A percentile compares a stretch with the other conserved stretches of the same genome.
Evolutionary conservation across 2,797 vertebrate genomes (phyloP).

Genomic region (Ceyx erithaca): DNA sequence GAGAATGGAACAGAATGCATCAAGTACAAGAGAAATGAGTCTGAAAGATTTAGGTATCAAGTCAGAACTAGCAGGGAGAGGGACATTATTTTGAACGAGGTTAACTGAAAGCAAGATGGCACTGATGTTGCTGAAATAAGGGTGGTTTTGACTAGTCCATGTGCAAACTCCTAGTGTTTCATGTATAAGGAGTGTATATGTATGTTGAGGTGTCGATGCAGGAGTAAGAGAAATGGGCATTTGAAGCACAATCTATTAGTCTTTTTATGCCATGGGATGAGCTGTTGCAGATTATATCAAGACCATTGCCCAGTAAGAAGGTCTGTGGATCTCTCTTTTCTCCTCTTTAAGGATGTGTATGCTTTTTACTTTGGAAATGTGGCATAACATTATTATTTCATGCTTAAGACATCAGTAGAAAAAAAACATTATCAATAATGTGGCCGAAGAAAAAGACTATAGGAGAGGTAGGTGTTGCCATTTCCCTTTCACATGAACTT

Average conservation of each 20-base stretch:
- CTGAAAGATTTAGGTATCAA: constrained; percentile 5
- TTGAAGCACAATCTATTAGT: background rate
- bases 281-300: background rate
- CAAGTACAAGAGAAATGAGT: background rate
- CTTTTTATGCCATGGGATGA: background rate
- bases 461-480: background rate
- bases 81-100: background rate
- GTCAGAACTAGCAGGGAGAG: background rate
- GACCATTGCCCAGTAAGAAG: background rate
- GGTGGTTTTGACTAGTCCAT: background rate
- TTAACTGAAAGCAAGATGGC: constrained; percentile 40
- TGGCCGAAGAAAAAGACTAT: background rate
- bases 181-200: background rate
- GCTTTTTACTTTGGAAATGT: background rate
- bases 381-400: background rate
- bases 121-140: constrained; percentile 2
- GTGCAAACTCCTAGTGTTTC: background rate
- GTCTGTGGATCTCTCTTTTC: background rate
- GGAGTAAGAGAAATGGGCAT: background rate
- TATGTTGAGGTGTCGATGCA: background rate
- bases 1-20: background rate
- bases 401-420: background rate
- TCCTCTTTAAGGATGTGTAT: background rate
- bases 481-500: background rate
- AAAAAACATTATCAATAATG: background rate